A percentile compares a stretch with the other conserved stretches of the same genome.
These are phyloP conservation scores for Xerus inauris DNA, from an alignment of 2,113 vertebrate genomes.

Conservation along the genomic window DNA sequence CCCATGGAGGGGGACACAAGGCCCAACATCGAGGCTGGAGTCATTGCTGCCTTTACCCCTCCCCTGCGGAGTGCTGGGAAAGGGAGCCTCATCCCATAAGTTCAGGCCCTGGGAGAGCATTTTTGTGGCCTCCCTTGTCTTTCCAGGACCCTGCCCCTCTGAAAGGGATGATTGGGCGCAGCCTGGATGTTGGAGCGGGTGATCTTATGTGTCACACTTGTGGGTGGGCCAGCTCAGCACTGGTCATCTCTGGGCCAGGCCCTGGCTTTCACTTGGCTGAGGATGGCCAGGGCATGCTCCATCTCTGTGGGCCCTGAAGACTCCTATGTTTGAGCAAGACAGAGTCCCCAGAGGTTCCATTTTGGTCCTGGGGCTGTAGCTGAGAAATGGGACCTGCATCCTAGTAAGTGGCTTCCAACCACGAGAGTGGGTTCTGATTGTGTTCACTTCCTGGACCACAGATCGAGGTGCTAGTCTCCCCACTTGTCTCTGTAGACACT, in stretches of 20 bases:
- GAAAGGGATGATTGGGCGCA: background rate
- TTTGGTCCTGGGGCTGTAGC: background rate
- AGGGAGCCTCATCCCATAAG: background rate
- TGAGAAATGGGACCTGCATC: conserved; percentile 41
- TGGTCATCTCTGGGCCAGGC: background rate
- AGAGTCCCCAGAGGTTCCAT: background rate
- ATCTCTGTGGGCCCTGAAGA: too few species aligned
- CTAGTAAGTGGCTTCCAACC: conserved; percentile 47
- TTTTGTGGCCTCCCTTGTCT: background rate
- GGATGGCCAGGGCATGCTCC: background rate
- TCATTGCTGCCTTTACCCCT: background rate
- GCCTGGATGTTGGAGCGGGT: background rate
- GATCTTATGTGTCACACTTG: background rate
- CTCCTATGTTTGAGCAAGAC: background rate
- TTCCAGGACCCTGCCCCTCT: background rate
- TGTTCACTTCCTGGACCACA: conserved; percentile 66
- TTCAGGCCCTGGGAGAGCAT: background rate
- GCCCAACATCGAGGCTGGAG: accelerated
- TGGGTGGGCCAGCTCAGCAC: background rate
- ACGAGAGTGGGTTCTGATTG: conserved; percentile 70
- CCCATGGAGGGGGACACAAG: background rate
- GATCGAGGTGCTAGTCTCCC: conserved; percentile 77
- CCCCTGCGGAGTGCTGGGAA: background rate
- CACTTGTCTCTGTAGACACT: conserved; percentile 79
- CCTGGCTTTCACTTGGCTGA: background rate